These are phyloP conservation scores for Glaucidium brasilianum DNA, from an alignment of 2,113 vertebrate species.

Conservation along the genomic window DNA sequence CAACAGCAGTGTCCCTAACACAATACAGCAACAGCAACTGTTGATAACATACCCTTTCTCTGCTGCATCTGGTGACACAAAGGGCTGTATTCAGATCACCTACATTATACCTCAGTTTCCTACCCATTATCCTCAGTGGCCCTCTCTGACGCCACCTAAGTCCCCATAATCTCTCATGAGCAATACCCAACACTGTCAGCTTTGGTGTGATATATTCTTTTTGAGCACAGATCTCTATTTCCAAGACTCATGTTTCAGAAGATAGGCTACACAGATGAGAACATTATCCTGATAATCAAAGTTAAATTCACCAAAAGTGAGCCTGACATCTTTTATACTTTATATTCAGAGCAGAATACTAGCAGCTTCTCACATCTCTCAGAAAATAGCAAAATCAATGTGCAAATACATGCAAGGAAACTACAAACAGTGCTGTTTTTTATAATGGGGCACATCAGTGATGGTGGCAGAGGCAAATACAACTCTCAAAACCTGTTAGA, in stretches of 20 bases:
- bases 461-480: constrained; percentile 1
- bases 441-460: not conserved
- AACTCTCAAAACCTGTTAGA: not conserved
- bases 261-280: not conserved
- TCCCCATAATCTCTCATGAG: not conserved
- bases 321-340: not conserved
- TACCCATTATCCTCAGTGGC: not conserved
- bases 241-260: not conserved
- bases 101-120: not conserved
- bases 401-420: not conserved
- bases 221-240: not conserved
- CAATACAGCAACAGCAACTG: not conserved
- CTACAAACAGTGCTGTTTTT: not conserved
- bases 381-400: not conserved
- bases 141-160: not conserved
- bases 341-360: not conserved
- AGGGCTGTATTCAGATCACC: not conserved
- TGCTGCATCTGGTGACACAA: not conserved
- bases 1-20: not conserved
- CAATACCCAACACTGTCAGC: not conserved
- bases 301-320: not conserved
- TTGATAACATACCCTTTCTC: not conserved
- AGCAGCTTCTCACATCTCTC: not conserved
- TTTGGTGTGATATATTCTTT: not conserved
- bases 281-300: not conserved